A percentile compares a stretch with the other conserved stretches of the same genome.
These are phyloP conservation scores for Suillia variegata DNA, from an alignment of 2,888 invertebrate species.

Conservation along the genomic window DNA sequence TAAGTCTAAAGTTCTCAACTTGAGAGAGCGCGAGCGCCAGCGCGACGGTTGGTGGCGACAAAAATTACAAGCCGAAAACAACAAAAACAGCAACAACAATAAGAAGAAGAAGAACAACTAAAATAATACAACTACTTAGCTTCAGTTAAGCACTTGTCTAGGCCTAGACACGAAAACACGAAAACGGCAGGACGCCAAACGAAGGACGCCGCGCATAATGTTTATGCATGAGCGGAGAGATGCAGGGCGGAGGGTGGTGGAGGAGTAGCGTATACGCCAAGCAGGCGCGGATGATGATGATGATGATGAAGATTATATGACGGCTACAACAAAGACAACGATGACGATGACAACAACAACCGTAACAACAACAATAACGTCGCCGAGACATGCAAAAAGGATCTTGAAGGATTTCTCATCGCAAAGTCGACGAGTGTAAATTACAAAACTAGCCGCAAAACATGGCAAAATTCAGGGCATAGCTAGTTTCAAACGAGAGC, in stretches of 20 bases:
- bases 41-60: no score
- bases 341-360: not conserved
- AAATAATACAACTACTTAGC: constrained; percentile 19
- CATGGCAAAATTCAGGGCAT: not conserved
- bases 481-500: not conserved
- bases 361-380: no score
- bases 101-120: not conserved
- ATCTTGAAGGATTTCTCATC: not conserved
- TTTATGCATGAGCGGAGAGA: no score
- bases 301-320: no score
- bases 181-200: no score
- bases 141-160: constrained; percentile 21
- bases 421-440: not conserved
- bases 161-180: not conserved
- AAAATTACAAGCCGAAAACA: no score
- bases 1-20: constrained; percentile 43
- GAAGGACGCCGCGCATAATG: no score
- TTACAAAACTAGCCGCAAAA: not conserved
- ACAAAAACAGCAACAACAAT: no score
- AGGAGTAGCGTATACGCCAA: not conserved
- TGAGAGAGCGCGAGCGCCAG: no score
- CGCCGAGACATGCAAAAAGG: not conserved
- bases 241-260: not conserved
- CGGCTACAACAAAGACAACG: not conserved
- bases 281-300: not conserved